These are phyloP conservation scores for Halcyon chelicuti DNA, from an alignment of 2,797 vertebrate species.

Conservation along the genomic window DNA sequence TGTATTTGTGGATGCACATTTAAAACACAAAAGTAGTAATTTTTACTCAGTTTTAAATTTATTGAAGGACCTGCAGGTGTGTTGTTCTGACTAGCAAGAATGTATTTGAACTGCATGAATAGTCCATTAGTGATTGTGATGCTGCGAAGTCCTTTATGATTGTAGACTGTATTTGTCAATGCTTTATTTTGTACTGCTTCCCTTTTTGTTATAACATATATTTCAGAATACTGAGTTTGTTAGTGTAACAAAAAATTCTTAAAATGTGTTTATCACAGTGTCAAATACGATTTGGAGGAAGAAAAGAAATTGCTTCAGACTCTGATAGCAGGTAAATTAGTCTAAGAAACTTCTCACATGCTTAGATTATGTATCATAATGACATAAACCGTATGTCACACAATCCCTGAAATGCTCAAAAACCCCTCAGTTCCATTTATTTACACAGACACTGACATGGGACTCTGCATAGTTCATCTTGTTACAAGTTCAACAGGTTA, in stretches of 20 bases:
- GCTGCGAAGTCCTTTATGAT: neutral
- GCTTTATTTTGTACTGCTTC: neutral
- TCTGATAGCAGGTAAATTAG: conserved; percentile 93
- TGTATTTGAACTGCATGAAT: neutral
- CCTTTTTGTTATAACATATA: neutral
- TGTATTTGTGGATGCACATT: neutral
- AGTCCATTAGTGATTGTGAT: neutral
- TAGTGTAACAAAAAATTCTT: neutral
- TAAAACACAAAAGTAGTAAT: neutral
- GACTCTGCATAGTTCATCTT: neutral
- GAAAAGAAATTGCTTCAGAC: conserved; percentile 98
- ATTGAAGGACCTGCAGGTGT: neutral
- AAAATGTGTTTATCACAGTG: conserved; percentile 83
- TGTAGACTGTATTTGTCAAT: neutral
- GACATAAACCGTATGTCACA: neutral
- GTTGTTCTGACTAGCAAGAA: neutral
- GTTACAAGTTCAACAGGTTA: neutral
- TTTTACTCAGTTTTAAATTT: neutral
- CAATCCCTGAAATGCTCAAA: neutral
- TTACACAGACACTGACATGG: neutral
- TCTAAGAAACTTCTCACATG: neutral
- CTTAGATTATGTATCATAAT: neutral
- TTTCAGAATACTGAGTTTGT: neutral
- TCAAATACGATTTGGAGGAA: conserved; percentile 98
- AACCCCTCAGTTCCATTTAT: neutral